Conservation (phyloP, 1,140 invertebrate genomes). For the Ephestia elutella region DNA sequence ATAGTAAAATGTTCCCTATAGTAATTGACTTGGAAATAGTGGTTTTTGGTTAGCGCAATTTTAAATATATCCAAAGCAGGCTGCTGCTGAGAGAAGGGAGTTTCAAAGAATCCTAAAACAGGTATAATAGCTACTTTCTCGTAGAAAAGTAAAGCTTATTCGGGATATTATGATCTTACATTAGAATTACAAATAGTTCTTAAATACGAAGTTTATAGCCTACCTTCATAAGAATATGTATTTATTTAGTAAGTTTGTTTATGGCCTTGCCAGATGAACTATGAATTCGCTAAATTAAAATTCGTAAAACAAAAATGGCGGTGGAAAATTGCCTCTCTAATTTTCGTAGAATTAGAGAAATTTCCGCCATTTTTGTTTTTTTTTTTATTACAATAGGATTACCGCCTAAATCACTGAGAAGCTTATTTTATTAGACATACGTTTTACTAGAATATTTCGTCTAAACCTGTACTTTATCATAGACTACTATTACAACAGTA, state of each 20-base stretch:
- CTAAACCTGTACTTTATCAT: not conserved
- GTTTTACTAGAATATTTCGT: conserved; percentile 6
- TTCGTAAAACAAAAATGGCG: not conserved
- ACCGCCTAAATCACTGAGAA: conserved; percentile 61
- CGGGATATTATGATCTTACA: conserved; percentile 56
- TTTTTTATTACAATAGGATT: conserved; percentile 11
- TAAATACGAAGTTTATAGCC: conserved; percentile 60
- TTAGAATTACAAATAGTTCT: conserved; percentile 60
- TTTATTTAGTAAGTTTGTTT: conserved; percentile 32
- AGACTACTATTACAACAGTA: too few species aligned
- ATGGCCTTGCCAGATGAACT: not conserved
- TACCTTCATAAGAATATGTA: conserved; percentile 70
- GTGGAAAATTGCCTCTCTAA: not conserved
- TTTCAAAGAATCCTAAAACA: conserved; percentile 38
- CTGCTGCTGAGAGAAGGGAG: conserved; percentile 51
- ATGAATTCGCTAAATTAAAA: not conserved
- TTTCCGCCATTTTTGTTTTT: not conserved
- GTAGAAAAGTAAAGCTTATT: conserved; percentile 69
- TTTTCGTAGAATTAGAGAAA: not conserved
- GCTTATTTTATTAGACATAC: conserved; percentile 10
- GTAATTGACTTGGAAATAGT: conserved; percentile 81
- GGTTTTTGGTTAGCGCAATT: conserved; percentile 60
- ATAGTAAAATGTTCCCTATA: conserved; percentile 79
- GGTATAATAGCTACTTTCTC: conserved; percentile 43
- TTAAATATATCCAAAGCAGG: conserved; percentile 50